A percentile compares a stretch with the other conserved stretches of the same genome.
These are phyloP conservation scores for Torymus auratus DNA, from an alignment of 2,888 invertebrate genomes.

Conservation along the genomic window DNA sequence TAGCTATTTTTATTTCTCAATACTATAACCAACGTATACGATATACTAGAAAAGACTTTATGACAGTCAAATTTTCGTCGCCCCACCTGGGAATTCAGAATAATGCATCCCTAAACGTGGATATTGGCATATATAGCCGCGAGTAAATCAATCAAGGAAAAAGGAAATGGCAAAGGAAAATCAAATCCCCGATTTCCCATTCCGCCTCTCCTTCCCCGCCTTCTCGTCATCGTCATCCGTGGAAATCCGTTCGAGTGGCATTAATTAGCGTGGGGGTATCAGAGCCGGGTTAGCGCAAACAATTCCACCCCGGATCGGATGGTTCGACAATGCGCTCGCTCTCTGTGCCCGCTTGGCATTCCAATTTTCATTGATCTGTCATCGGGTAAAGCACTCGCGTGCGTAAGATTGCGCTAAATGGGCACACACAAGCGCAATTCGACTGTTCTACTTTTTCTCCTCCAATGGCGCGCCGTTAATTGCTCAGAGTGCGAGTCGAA, in stretches of 20 bases:
- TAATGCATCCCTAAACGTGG: no score
- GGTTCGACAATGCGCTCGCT: conserved; percentile 51
- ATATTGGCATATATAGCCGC: no score
- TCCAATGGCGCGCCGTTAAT: conserved; percentile 3
- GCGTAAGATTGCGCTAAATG: no score
- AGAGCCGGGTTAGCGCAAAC: conserved; percentile 60
- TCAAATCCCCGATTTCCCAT: conserved; percentile 2
- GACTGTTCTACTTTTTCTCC: not conserved
- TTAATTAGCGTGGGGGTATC: conserved; percentile 59
- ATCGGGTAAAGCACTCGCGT: conserved; percentile 5
- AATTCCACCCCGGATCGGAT: conserved; percentile 58
- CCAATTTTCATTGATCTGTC: conserved; percentile 61
- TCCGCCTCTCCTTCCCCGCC: not conserved
- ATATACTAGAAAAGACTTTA: no score
- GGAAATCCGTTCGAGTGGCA: conserved; percentile 57
- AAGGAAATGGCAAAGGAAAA: not conserved
- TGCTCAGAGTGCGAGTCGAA: not conserved
- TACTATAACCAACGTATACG: no score
- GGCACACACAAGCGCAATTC: not conserved
- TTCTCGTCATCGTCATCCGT: not conserved
- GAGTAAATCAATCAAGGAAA: conserved; percentile 7
- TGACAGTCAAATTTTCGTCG: no score
- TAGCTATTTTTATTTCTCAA: no score
- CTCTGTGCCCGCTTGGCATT: conserved; percentile 59
- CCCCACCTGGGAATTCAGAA: no score